Evolutionary conservation across 2,797 vertebrate species (phyloP).

Genomic region (Danionella dracula): DNA sequence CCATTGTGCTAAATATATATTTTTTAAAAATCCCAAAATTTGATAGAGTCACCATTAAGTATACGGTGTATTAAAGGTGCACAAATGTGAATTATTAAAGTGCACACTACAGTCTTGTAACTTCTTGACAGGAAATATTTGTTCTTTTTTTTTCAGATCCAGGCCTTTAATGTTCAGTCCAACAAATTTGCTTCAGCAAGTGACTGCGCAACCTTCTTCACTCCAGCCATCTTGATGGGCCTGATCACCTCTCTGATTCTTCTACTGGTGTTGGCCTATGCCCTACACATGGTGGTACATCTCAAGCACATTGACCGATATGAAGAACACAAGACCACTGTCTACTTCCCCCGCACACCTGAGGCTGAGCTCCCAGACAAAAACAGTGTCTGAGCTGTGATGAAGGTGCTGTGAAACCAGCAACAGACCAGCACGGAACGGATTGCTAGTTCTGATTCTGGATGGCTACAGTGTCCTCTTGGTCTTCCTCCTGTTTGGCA

Average conservation of each 20-base stretch:
- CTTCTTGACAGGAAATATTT: no score
- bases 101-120: no score
- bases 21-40: no score
- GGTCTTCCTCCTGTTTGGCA: conserved; percentile 39
- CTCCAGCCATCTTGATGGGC: conserved; percentile 86
- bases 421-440: conserved; percentile 42
- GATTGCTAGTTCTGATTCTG: conserved; percentile 41
- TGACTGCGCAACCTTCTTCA: conserved; percentile 81
- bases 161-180: conserved; percentile 78
- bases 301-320: conserved; percentile 84
- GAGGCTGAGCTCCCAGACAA: conserved; percentile 70
- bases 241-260: conserved; percentile 83
- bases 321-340: conserved; percentile 75
- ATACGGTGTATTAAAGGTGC: no score
- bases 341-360: conserved; percentile 66
- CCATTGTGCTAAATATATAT: no score
- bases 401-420: conserved; percentile 17
- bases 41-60: no score
- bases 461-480: conserved; percentile 33
- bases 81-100: no score
- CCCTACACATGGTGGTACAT: conserved; percentile 88
- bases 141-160: conserved; percentile 69
- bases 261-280: conserved; percentile 85
- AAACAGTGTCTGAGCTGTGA: conserved; percentile 70
- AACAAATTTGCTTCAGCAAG: conserved; percentile 76